Base-by-base conservation (phyloP, 1,140 invertebrate genomes). In the Drosophila novamexicana region DNA sequence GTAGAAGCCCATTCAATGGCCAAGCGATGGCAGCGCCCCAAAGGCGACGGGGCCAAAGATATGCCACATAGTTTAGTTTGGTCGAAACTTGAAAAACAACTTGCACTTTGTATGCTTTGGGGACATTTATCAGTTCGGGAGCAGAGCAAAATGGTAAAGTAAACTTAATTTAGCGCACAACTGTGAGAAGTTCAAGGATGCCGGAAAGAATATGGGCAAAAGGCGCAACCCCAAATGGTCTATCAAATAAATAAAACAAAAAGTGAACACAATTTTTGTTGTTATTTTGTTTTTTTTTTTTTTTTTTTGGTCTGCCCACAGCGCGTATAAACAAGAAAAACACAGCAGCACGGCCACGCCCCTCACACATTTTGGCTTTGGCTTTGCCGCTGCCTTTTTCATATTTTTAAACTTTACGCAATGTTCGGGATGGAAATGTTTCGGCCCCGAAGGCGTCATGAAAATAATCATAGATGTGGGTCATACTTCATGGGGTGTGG, bases 391-490 rank as follows among this genome's bases (percentile, higher is more conserved):
- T 76, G 57, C 59, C 71, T 68, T 62, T 77, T 66, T 75, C 79
- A 88, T 86, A 82, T 86, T 86, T 86, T 88, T 82, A 58, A 86
- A 81, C 79, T 83, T 73, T 80, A 79, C 67, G 75, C 80, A 79
- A 59, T 68, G 65, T 47, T 59, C 18, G 44, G 45, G 7, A 62
- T 76, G 79, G 67, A 50, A 76, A 79, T 68, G 70, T 62, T 57
- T 29, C 64, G 69, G 82, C 83, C 83, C 84, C 84, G 75, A 89
- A 88, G 84, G 84, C 84, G 77, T 78, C 79, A 83, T 89, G 84
- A 88, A 88, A 88, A 83, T 89, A 88, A 88, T 88, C 83, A 88
- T 88, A 88, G 83, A 88, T 88, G 84, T 88, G 83, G 83, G 83
- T 88, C 84, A 88, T 75, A 79, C 73, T 82, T 79, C 45, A 82